Conservation (phyloP, 2,113 vertebrate genomes). For the Barnardius zonarius region DNA sequence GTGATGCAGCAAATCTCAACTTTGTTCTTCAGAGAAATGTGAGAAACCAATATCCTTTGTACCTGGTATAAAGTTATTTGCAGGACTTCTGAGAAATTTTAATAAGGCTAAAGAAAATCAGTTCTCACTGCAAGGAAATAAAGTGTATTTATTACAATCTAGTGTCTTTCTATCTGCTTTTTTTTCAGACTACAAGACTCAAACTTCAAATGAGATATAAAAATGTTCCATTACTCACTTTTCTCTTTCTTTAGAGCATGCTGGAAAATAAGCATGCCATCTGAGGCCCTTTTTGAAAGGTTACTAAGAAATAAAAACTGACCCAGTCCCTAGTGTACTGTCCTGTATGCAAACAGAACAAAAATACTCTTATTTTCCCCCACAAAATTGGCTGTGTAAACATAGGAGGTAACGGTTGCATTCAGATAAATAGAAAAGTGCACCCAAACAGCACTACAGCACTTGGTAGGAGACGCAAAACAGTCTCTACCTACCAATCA, state of each 20-base stretch:
- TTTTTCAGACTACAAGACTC: not conserved
- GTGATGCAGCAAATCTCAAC: not conserved
- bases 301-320: slow-evolving; percentile 56
- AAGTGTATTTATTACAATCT: not conserved
- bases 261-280: slow-evolving; percentile 25
- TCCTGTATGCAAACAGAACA: slow-evolving; percentile 6
- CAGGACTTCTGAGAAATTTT: not conserved
- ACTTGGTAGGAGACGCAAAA: fast-evolving
- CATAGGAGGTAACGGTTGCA: not conserved
- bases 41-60: not conserved
- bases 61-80: not conserved
- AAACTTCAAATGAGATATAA: slow-evolving; percentile 7
- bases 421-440: not conserved
- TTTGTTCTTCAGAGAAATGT: not conserved
- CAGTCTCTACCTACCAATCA: not conserved
- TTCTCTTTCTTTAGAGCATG: slow-evolving; percentile 22
- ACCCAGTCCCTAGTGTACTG: slow-evolving; percentile 28
- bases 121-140: not conserved
- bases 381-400: not conserved
- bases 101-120: not conserved
- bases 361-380: slow-evolving; percentile 40
- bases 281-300: slow-evolving; percentile 4
- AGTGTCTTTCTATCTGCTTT: not conserved
- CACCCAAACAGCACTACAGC: not conserved
- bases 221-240: slow-evolving; percentile 50